Evolutionary conservation across 1,140 invertebrate species (phyloP).

Genomic region (Vollenhovia emeryi): DNA sequence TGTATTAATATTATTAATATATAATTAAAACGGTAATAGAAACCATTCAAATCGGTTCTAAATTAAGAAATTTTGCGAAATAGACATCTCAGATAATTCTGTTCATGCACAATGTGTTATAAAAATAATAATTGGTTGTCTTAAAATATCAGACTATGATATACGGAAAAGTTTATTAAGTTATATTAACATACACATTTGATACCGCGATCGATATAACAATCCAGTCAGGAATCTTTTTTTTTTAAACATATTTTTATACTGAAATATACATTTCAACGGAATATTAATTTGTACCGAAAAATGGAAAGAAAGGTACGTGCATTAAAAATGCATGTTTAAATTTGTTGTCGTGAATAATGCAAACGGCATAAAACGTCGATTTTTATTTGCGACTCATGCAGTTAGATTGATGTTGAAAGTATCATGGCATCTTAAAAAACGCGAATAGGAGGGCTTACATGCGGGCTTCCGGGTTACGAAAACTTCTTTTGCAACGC

Average conservation of each 20-base stretch:
- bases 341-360: conserved; percentile 14
- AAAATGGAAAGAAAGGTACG: not conserved
- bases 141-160: not conserved
- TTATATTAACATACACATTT: not conserved
- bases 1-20: not conserved
- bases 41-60: not conserved
- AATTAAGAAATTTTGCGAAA: not conserved
- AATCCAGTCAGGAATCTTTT: not conserved
- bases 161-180: not conserved
- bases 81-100: not conserved
- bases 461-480: conserved; percentile 2
- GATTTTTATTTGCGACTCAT: conserved; percentile 4
- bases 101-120: not conserved
- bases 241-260: no score
- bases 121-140: not conserved
- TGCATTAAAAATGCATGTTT: not conserved
- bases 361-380: not conserved
- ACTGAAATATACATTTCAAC: not conserved
- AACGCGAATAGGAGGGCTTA: not conserved
- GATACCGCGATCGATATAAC: not conserved
- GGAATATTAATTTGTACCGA: not conserved
- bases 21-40: not conserved
- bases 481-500: not conserved
- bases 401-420: not conserved
- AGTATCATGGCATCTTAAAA: not conserved